Conservation (phyloP, 2,113 vertebrate genomes). For the Henicopernis longicauda region DNA sequence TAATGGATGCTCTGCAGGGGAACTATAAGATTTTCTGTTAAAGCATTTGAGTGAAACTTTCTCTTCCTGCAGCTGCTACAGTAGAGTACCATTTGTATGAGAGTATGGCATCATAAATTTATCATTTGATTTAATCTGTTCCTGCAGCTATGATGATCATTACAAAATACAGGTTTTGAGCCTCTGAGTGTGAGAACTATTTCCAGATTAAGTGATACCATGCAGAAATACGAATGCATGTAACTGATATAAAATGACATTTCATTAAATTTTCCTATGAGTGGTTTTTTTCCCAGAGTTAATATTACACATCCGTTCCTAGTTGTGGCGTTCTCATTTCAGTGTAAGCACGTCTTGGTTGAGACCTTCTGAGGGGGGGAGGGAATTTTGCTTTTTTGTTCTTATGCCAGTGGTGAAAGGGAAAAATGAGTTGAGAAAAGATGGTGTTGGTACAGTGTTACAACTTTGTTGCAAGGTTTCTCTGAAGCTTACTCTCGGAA, state of each 20-base stretch:
- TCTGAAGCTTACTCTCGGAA: neutral
- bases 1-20: neutral
- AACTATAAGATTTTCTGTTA: neutral
- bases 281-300: neutral
- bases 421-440: neutral
- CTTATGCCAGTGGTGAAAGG: neutral
- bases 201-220: neutral
- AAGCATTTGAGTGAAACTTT: neutral
- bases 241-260: too few species aligned
- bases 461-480: neutral
- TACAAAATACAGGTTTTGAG: neutral
- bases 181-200: neutral
- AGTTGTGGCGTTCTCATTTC: neutral
- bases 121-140: neutral
- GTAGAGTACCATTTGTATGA: neutral
- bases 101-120: neutral
- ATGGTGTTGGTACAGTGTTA: neutral
- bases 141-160: neutral
- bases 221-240: neutral
- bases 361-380: neutral
- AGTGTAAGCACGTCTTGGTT: neutral
- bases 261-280: too few species aligned
- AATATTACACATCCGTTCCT: neutral
- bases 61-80: neutral
- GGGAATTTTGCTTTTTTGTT: neutral